Percentiles rank a stretch among this genome's conserved stretches.
Evolutionary conservation across 2,797 vertebrate species (phyloP).

Genomic region (Antennarius maculatus): DNA sequence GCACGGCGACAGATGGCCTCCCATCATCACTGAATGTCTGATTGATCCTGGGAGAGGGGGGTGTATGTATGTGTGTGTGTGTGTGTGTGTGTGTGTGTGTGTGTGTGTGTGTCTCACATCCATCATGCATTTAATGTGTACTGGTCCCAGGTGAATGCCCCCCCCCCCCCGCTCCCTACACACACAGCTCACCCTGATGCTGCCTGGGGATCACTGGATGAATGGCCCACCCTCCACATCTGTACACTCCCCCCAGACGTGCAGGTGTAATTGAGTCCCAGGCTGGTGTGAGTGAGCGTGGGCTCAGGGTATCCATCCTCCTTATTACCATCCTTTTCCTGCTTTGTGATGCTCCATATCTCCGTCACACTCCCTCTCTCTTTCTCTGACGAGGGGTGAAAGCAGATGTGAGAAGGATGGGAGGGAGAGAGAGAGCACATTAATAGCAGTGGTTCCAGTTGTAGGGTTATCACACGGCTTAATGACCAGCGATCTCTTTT

Average conservation of each 20-base stretch:
- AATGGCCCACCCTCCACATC: slow-evolving; percentile 75
- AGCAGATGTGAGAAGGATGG: slow-evolving; percentile 55
- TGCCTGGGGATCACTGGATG: slow-evolving; percentile 74
- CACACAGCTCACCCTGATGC: slow-evolving; percentile 53
- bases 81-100: slow-evolving; percentile 38
- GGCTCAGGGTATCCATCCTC: slow-evolving; percentile 69
- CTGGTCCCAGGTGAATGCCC: slow-evolving; percentile 73
- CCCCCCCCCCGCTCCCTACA: slow-evolving; percentile 47
- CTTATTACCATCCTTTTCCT: slow-evolving; percentile 67
- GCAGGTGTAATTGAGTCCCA: slow-evolving; percentile 78
- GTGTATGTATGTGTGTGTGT: slow-evolving; percentile 15
- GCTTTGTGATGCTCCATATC: slow-evolving; percentile 50
- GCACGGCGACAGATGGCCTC: slow-evolving; percentile 85
- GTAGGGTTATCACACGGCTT: slow-evolving; percentile 71
- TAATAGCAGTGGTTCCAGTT: slow-evolving; percentile 60
- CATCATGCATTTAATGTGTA: slow-evolving; percentile 77
- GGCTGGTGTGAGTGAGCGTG: slow-evolving; percentile 64
- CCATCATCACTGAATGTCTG: slow-evolving; percentile 82
- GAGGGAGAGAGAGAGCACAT: slow-evolving; percentile 22
- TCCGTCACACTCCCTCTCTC: slow-evolving; percentile 11
- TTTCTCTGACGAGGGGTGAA: slow-evolving; percentile 43
- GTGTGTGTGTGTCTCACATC: slow-evolving; percentile 61
- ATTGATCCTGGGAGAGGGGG: slow-evolving; percentile 82
- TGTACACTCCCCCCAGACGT: slow-evolving; percentile 74
- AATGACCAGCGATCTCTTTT: slow-evolving; percentile 60